Evolutionary conservation across 2,888 invertebrate species (phyloP), one percentile per base, ranked within the genome.

Genomic region (Diabrotica balteata): DNA sequence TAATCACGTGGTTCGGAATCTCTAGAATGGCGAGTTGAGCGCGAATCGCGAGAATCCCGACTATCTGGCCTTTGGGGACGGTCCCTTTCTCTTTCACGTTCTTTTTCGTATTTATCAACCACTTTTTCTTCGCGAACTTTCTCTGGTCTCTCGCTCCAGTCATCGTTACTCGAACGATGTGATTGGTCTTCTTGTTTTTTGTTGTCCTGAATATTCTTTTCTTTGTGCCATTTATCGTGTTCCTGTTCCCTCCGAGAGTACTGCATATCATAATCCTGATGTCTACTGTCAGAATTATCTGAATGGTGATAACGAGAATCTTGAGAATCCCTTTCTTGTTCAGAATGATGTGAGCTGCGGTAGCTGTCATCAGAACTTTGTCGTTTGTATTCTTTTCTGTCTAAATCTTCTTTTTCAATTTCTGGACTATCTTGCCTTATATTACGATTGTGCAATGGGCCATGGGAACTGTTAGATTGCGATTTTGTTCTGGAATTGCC

Each of bases 41-140:
- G 86, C 7, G 87, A 87, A 77, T 89, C 88, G 5, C 88, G 84
- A 7, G 52, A 52, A 8, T 52, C 52, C 11, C 62, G 62, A 68
- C 87, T 88, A 73, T 89, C 89, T 0, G 88, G 88, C 71, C 88
- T 81, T 66, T 87, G 87, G 0, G 88, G 88, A 17, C 88, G 83
- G 85, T 85, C 87, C 63, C 73, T 68, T 22, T 32, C 87, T 63
- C 73, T 68, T 22, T 32, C 32, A 72, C 47, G 47, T 47, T 57
- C 68, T 54, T 70, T 67, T 59, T 87, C 87, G 63, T 81, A 79
- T 55, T 76, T 76, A 53, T 81, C 79, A 44, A 73, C 70, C 42
- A 68, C 63, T 59, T 78, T 80, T 6, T 79, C 79, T 9, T 80
- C 80, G 54, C 76, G 75, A 58, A 71, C 74, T 67, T 78, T 79